Evolutionary conservation across 2,888 invertebrate genomes (phyloP).

Genomic region (Margaritifera margaritifera): DNA sequence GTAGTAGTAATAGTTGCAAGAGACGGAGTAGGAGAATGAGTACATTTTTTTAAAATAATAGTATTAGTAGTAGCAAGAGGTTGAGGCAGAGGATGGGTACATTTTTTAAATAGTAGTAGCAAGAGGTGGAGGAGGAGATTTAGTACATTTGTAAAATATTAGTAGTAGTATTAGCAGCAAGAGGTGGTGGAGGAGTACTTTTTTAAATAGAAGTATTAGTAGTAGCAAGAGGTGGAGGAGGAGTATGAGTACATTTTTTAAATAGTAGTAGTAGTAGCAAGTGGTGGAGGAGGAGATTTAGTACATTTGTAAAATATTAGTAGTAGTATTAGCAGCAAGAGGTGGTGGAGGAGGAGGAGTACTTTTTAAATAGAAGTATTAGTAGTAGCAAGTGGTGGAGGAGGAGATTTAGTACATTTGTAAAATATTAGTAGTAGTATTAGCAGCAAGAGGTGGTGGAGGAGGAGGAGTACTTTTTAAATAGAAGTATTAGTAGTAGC

Average conservation of each 20-base stretch:
- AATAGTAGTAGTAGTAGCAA: constrained; percentile 7
- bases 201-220: constrained; percentile 1
- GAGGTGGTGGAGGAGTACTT: not conserved
- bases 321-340: too few relatives aligned
- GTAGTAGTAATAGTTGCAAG: too few relatives aligned
- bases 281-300: not conserved
- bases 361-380: not conserved
- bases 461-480: not conserved
- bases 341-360: constrained; percentile 1
- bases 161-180: not conserved
- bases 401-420: not conserved
- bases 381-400: not conserved
- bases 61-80: not conserved
- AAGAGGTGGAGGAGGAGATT: not conserved
- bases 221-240: constrained; percentile 1
- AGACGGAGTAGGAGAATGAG: not conserved
- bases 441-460: not conserved
- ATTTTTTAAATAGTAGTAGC: not conserved
- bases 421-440: not conserved
- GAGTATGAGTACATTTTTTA: constrained; percentile 1
- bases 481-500: too few relatives aligned
- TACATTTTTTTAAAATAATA: too few relatives aligned
- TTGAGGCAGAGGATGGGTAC: not conserved
- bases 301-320: too few relatives aligned
- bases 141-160: not conserved